Percentiles rank a stretch among this genome's conserved stretches.
These are phyloP conservation scores for Apomyelois bistriatella DNA, from an alignment of 2,888 invertebrate genomes.

Conservation along the genomic window DNA sequence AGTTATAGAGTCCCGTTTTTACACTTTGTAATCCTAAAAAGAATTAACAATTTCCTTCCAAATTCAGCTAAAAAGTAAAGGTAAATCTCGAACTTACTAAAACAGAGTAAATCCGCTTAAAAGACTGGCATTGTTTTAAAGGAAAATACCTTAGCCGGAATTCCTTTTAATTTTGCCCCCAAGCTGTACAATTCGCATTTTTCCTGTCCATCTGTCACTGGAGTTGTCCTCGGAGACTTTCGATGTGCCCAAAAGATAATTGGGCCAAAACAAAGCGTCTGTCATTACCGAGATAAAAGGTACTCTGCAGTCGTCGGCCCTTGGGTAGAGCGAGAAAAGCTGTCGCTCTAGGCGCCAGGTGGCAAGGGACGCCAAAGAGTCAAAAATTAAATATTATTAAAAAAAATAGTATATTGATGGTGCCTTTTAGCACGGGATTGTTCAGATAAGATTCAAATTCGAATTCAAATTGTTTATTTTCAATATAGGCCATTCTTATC, in stretches of 20 bases:
- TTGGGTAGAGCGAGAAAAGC: too few species aligned
- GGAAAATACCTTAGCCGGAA: background rate
- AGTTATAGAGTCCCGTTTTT: too few species aligned
- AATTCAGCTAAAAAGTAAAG: background rate
- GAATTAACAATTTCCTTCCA: background rate
- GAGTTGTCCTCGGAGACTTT: conserved; percentile 4
- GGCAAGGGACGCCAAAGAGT: too few species aligned
- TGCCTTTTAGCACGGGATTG: too few species aligned
- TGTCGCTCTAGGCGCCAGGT: too few species aligned
- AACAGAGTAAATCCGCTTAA: conserved; percentile 8
- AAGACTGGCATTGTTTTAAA: background rate
- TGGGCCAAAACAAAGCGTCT: conserved; percentile 5
- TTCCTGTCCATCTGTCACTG: conserved; percentile 12
- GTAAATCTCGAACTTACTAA: background rate
- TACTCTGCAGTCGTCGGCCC: too few species aligned
- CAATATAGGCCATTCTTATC: too few species aligned
- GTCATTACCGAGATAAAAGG: conserved; percentile 9
- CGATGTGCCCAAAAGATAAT: conserved; percentile 10
- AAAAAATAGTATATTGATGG: too few species aligned
- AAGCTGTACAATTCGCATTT: conserved; percentile 2
- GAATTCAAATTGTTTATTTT: too few species aligned
- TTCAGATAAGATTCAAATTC: too few species aligned
- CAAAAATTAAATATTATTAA: too few species aligned
- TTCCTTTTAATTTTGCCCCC: conserved; percentile 6
- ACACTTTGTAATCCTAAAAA: too few species aligned